These are phyloP conservation scores for Dolichoris vasculosae DNA, from an alignment of 1,140 invertebrate species.

Conservation along the genomic window DNA sequence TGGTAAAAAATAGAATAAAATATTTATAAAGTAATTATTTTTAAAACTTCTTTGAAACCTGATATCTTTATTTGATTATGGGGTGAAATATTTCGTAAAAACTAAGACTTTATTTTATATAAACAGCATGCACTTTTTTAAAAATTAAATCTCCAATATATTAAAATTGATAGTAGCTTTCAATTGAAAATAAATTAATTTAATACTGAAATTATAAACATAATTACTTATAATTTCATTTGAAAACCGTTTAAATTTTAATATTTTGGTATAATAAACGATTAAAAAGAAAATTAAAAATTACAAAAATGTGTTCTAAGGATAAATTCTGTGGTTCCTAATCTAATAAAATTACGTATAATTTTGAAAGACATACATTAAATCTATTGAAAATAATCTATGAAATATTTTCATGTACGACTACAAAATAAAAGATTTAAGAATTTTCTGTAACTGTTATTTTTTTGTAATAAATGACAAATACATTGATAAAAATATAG, in stretches of 20 bases:
- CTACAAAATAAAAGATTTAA: conserved; percentile 23
- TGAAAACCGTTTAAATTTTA: no score
- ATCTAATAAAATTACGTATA: not conserved
- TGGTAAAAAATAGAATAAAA: not conserved
- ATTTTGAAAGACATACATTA: not conserved
- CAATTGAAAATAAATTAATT: no score
- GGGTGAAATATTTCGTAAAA: not conserved
- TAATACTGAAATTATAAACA: no score
- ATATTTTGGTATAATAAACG: no score
- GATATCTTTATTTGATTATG: conserved; percentile 22
- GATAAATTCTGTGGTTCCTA: not conserved
- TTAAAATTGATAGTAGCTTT: not conserved
- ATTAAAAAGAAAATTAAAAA: not conserved
- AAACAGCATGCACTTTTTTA: conserved; percentile 22
- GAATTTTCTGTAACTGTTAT: not conserved
- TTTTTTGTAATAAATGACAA: not conserved
- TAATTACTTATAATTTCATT: no score
- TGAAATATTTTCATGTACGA: not conserved
- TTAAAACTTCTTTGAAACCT: conserved; percentile 21
- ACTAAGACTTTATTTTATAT: not conserved
- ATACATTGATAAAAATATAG: not conserved
- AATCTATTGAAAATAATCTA: not conserved
- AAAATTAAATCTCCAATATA: not conserved
- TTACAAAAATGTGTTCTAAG: not conserved
- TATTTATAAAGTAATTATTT: not conserved